These are phyloP conservation scores for Lomographa bimaculata DNA, from an alignment of 2,888 invertebrate species.

Conservation along the genomic window DNA sequence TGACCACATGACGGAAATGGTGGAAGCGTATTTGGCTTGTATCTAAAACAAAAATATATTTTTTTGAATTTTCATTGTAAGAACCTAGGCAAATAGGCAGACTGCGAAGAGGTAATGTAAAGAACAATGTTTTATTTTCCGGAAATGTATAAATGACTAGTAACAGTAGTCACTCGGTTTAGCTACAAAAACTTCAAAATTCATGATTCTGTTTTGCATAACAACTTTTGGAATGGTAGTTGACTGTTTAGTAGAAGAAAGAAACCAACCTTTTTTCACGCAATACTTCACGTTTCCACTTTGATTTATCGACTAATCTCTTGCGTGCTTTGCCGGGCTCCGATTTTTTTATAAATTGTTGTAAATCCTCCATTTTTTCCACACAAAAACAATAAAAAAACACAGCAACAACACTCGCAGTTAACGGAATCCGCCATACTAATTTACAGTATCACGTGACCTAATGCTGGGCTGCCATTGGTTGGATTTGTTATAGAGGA, in stretches of 20 bases:
- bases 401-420: slow-evolving; percentile 11
- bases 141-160: no score
- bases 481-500: slow-evolving; percentile 10
- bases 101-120: no score
- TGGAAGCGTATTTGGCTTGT: background rate
- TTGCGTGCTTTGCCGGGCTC: slow-evolving; percentile 19
- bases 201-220: slow-evolving; percentile 16
- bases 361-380: slow-evolving; percentile 19
- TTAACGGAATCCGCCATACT: slow-evolving; percentile 14
- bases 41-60: background rate
- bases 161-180: no score
- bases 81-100: no score
- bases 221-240: slow-evolving; percentile 16
- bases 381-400: slow-evolving; percentile 6
- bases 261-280: slow-evolving; percentile 19
- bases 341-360: slow-evolving; percentile 21
- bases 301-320: slow-evolving; percentile 17
- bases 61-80: no score
- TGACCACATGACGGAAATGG: background rate
- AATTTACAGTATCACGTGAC: slow-evolving; percentile 9
- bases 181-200: background rate
- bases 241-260: slow-evolving; percentile 21
- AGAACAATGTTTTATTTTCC: no score
- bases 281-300: slow-evolving; percentile 22
- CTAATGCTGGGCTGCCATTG: slow-evolving; percentile 10